Conservation (phyloP, 2,113 vertebrate genomes). For the Motacilla alba region DNA sequence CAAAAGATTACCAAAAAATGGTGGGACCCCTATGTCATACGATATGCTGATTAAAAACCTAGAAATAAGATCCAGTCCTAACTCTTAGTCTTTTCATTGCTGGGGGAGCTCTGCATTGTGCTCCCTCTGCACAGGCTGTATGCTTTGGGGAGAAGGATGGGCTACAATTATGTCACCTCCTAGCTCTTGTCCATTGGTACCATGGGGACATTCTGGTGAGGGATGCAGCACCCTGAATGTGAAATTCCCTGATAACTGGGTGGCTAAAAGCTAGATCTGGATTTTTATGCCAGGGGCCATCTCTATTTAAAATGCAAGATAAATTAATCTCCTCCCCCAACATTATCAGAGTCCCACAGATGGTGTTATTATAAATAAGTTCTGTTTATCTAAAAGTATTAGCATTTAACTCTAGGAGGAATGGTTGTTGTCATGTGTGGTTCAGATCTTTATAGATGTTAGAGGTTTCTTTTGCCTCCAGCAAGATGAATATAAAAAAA, state of each 20-base stretch:
- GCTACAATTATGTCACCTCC: background rate
- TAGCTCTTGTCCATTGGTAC: background rate
- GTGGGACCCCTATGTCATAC: background rate
- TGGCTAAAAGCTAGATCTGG: constrained; percentile 42
- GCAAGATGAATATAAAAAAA: background rate
- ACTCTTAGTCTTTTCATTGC: background rate
- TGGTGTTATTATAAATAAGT: constrained; percentile 59
- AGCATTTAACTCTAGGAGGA: constrained; percentile 55
- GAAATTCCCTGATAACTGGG: constrained; percentile 43
- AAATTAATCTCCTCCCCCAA: constrained; percentile 56
- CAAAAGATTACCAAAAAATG: background rate
- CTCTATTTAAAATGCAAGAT: constrained; percentile 66
- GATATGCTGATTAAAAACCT: background rate
- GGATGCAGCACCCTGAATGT: background rate
- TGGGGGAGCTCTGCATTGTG: background rate
- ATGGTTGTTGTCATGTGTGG: constrained; percentile 30
- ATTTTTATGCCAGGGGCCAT: constrained; percentile 48
- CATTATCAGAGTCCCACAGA: constrained; percentile 54
- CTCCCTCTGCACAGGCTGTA: background rate
- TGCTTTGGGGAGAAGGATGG: background rate
- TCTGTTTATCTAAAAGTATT: constrained; percentile 62
- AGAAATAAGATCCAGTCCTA: background rate
- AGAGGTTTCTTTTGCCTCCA: constrained; percentile 21
- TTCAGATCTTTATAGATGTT: constrained; percentile 39
- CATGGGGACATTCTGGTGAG: background rate